A percentile compares a stretch with the other conserved stretches of the same genome.
Conservation (phyloP, 2,113 vertebrate species). For the Nannospalax galili region DNA sequence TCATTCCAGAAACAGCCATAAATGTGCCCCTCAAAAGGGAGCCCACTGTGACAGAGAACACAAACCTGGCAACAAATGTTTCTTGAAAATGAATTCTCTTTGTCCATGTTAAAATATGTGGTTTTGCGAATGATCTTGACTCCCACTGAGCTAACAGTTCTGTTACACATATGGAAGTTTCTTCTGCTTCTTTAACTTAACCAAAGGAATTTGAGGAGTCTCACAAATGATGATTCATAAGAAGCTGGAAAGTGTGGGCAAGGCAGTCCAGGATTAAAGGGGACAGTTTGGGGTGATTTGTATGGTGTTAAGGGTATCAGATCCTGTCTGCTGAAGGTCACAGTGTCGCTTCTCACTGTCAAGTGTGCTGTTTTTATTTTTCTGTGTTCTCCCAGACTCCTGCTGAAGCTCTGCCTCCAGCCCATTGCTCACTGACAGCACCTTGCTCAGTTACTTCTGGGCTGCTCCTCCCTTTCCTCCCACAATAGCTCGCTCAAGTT, state of each 20-base stretch:
- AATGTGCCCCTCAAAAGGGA: no score
- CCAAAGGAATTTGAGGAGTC: not conserved
- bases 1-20: not conserved
- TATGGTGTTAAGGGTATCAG: not conserved
- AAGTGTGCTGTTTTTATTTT: not conserved
- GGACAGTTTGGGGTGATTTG: not conserved
- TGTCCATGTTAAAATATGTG: not conserved
- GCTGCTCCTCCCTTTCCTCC: not conserved
- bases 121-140: not conserved
- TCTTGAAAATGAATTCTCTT: conserved; percentile 9
- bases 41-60: not conserved
- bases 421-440: not conserved
- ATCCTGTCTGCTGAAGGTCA: not conserved
- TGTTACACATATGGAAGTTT: not conserved
- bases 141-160: not conserved
- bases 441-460: no score
- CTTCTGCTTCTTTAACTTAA: conserved; percentile 42
- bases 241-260: not conserved
- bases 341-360: not conserved
- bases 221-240: not conserved
- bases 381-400: not conserved
- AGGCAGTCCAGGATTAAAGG: not conserved
- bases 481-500: not conserved
- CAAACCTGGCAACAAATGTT: not conserved
- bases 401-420: not conserved